phyloP scores from a whole-genome alignment of 2,888 invertebrate species.

The Aphidoletes aphidimyza region DNA sequence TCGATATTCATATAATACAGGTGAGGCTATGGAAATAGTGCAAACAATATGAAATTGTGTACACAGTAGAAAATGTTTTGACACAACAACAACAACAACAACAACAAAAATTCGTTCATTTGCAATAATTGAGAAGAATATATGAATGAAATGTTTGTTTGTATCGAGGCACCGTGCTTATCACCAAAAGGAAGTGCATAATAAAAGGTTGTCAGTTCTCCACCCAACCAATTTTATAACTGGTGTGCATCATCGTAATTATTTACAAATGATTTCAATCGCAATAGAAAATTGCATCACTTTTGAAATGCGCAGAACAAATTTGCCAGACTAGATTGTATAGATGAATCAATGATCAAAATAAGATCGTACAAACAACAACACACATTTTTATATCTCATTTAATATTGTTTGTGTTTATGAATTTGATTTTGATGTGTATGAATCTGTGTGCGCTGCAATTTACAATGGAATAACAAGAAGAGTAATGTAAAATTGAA shows the following conservation, averaged over 20 bases:
- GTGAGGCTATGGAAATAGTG: no score
- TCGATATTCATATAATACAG: conserved; percentile 62
- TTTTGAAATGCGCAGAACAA: conserved; percentile 25
- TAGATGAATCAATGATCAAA: background rate
- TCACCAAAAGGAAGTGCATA: conserved; percentile 27
- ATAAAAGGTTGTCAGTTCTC: conserved; percentile 40
- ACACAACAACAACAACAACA: background rate
- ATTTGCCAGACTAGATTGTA: background rate
- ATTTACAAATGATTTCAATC: background rate
- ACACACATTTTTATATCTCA: background rate
- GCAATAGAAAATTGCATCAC: conserved; percentile 9
- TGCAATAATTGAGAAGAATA: background rate
- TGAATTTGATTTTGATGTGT: no score
- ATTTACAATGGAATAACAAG: background rate
- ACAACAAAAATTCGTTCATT: background rate
- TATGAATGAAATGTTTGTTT: background rate
- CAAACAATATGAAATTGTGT: background rate
- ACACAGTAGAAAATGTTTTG: no score
- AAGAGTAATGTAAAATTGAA: conserved; percentile 1
- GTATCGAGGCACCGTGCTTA: background rate
- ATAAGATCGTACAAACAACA: background rate
- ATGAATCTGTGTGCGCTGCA: background rate
- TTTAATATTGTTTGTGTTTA: no score
- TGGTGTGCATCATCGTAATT: background rate
- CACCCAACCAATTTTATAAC: conserved; percentile 5